Base-by-base conservation (phyloP, 37 sponge, comb jelly and placozoan genomes). In the Diacarnus erythraeanus region DNA sequence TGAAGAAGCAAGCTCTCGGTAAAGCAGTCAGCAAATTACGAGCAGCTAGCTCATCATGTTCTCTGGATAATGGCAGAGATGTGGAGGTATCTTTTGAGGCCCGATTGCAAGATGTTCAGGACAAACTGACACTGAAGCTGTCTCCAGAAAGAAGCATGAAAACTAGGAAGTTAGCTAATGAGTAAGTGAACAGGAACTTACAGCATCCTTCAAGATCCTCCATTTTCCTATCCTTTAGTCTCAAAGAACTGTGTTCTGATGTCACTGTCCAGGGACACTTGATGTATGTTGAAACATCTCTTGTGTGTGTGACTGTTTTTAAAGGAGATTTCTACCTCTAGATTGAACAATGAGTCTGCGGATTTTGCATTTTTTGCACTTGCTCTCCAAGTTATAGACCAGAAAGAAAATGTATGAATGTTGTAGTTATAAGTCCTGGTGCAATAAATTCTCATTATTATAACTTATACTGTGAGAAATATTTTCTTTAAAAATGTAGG, bases 101-200 rank as follows among this genome's bases (percentile, higher is more conserved):
- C 2, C 9, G 42, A 22, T 1, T 71, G 71, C 71, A 71, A 40
- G 71, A 33, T 3, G 22, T 71, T 22, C 21, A 41, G 21, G 71
- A 71, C 26, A 71, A n/a, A 40, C 21, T 71, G 21, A 4, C 71
- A 12, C 3, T n/a, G 42, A 71, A 12, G 26, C 71, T 71, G 9
- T 18, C 66, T 31, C 2, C 34, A 8, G 42, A 71, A 40, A 6
- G 17, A 26, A 71, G 41, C 26, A 42, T 37, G 42, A 42, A 71
- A 1, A n/a, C 25, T 4, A 71, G 41, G 42, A 71, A 26, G 25
- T 3, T 71, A 40, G 71, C 71, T 23, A 3, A 22, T 8, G 71
- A 71, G 71, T 71, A 26, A 67, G 68, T 67, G 35, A 67, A 3
- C 35, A 26, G 18, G 68, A n/a, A n/a, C n/a, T n/a, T n/a, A n/a